These are phyloP conservation scores for Agrypnus murinus DNA, from an alignment of 2,888 invertebrate species.

Conservation along the genomic window DNA sequence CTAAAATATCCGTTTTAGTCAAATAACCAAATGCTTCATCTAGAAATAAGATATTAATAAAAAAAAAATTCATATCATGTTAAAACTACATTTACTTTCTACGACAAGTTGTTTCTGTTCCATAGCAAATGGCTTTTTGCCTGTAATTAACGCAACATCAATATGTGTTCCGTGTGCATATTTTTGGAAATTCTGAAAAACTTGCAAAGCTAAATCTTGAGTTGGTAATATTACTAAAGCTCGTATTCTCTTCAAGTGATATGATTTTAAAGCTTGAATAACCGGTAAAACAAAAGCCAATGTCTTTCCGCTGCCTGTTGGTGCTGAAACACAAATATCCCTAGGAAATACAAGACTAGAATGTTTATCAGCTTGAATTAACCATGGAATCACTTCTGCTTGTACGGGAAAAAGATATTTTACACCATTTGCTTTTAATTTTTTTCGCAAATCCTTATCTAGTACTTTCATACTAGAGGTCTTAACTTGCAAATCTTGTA, in stretches of 20 bases:
- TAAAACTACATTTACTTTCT: slow-evolving; percentile 67
- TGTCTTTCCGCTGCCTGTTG: slow-evolving; percentile 98
- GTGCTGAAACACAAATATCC: slow-evolving; percentile 97
- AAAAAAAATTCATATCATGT: not conserved
- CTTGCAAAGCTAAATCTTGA: slow-evolving; percentile 92
- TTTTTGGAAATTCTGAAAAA: slow-evolving; percentile 86
- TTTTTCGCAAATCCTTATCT: slow-evolving; percentile 77
- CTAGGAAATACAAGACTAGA: slow-evolving; percentile 81
- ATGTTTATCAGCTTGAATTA: slow-evolving; percentile 78
- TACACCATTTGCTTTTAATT: slow-evolving; percentile 82
- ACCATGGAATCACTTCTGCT: slow-evolving; percentile 84
- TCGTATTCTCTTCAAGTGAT: slow-evolving; percentile 74
- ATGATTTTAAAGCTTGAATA: slow-evolving; percentile 77
- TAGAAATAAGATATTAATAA: slow-evolving; percentile 65
- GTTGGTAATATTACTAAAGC: slow-evolving; percentile 96
- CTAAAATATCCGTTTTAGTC: slow-evolving; percentile 86
- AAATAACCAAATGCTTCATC: slow-evolving; percentile 76
- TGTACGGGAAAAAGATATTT: slow-evolving; percentile 91
- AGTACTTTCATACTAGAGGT: slow-evolving; percentile 77
- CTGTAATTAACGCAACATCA: slow-evolving; percentile 81
- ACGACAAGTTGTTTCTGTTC: slow-evolving; percentile 80
- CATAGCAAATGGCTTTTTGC: slow-evolving; percentile 78
- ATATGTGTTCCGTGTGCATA: slow-evolving; percentile 81
- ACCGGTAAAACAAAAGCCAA: slow-evolving; percentile 95
- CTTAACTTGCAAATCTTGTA: slow-evolving; percentile 74